Evolutionary conservation across 2,797 vertebrate genomes (phyloP), one percentile per base, ranked within the genome.

Genomic region (Zalophus californianus): DNA sequence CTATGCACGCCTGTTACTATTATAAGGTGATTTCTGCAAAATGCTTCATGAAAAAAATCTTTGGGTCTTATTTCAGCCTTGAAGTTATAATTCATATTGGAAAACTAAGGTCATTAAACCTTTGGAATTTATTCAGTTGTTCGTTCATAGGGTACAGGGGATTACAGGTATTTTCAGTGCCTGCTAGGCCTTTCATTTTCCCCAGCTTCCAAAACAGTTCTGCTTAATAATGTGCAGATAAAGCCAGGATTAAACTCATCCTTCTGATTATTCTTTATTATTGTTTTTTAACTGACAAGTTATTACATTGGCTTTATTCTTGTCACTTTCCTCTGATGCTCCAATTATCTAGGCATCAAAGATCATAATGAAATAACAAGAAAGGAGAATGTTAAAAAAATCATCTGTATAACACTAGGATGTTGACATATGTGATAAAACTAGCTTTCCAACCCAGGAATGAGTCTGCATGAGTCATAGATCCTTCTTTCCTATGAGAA

Each of bases 221-320:
- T 79, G 83, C 64, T 80, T 95, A 91, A 82, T 93, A 93, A 85
- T 78, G 11, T 93, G 60, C 44, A 95, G 83, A 75, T 83, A 82
- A 82, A 78, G 44, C 72, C 62, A 86, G 13, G 56, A 66, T 89
- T 83, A 72, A 91, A 94, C 25, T n/a, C 52, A 38, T 73, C 48
- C n/a, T 66, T 91, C 75, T 88, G 79, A 89, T 91, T 89, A 84
- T 3, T 85, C 32, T 56, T 73, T 66, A 94, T 56, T 91, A 58
- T 90, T 94, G 60, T 85, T 91, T 62, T 94, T 86, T 86, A 97
- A 92, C 92, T 95, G 94, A 41, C 32, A 35, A 66, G 48, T 97
- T 91, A 91, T 89, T 96, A 93, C 13, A 25, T 44, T 88, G 90
- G 23, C 54, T 86, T 73, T 54, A 44, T 93, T 96, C 73, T 94